These are phyloP conservation scores for Hermetia illucens DNA, from an alignment of 1,140 invertebrate species.

Conservation along the genomic window DNA sequence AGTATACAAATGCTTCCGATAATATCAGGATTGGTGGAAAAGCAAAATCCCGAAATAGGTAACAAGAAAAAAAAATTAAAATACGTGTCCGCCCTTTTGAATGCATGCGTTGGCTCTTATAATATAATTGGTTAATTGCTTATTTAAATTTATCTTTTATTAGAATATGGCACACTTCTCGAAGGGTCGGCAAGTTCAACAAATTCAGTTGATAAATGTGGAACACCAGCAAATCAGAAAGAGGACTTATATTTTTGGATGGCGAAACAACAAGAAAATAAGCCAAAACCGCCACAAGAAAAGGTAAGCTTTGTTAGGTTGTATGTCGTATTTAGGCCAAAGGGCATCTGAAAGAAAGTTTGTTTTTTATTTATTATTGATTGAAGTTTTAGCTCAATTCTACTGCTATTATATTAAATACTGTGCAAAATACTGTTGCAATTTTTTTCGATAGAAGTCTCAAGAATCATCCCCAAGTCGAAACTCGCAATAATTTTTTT, in stretches of 20 bases:
- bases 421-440: too few species aligned
- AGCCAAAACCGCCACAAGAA: slow-evolving; percentile 29
- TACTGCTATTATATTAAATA: too few species aligned
- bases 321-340: too few species aligned
- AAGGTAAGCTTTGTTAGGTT: slow-evolving; percentile 21
- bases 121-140: not conserved
- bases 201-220: slow-evolving; percentile 36
- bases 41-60: slow-evolving; percentile 28
- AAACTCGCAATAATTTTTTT: too few species aligned
- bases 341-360: too few species aligned
- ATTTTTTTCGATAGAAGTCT: too few species aligned
- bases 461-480: too few species aligned
- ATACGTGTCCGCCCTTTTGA: not conserved
- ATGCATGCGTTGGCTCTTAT: slow-evolving; percentile 4
- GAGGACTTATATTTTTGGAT: slow-evolving; percentile 92
- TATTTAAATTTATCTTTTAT: not conserved
- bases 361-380: too few species aligned
- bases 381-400: too few species aligned
- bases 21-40: slow-evolving; percentile 28
- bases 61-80: slow-evolving; percentile 1
- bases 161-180: slow-evolving; percentile 57
- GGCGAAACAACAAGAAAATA: slow-evolving; percentile 74
- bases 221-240: slow-evolving; percentile 35
- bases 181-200: slow-evolving; percentile 45
- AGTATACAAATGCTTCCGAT: slow-evolving; percentile 31